These are phyloP conservation scores for Ibidorhyncha struthersii DNA, from an alignment of 2,113 vertebrate genomes.

Conservation along the genomic window DNA sequence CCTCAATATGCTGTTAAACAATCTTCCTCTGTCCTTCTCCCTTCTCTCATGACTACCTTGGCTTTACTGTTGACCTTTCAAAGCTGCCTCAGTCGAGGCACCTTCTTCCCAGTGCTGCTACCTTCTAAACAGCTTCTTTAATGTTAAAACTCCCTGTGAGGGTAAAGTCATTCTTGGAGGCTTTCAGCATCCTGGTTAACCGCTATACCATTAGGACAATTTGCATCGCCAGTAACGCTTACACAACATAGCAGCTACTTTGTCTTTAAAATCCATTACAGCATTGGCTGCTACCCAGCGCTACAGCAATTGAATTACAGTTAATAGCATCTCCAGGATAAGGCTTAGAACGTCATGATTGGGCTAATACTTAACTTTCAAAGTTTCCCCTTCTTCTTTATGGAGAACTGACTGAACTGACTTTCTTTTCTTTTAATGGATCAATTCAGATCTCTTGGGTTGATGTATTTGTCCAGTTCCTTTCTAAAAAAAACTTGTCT, in stretches of 20 bases:
- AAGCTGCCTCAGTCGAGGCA: neutral
- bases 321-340: neutral
- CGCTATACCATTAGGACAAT: too few species aligned
- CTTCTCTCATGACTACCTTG: neutral
- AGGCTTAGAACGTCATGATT: neutral
- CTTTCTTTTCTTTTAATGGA: neutral
- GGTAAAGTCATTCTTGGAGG: too few species aligned
- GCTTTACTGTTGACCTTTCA: neutral
- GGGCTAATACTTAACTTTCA: neutral
- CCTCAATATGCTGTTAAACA: neutral
- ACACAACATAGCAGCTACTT: neutral
- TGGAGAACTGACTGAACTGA: neutral
- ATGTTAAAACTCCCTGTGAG: too few species aligned
- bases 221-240: too few species aligned
- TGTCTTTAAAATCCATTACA: neutral
- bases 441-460: neutral
- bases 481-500: neutral
- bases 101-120: neutral
- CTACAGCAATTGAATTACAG: neutral
- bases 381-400: neutral
- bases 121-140: too few species aligned
- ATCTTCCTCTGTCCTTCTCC: neutral
- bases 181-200: too few species aligned
- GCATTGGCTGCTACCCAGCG: neutral
- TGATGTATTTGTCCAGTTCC: neutral